These are phyloP conservation scores for Megalonaias nervosa DNA, from an alignment of 1,140 invertebrate species.

Conservation along the genomic window DNA sequence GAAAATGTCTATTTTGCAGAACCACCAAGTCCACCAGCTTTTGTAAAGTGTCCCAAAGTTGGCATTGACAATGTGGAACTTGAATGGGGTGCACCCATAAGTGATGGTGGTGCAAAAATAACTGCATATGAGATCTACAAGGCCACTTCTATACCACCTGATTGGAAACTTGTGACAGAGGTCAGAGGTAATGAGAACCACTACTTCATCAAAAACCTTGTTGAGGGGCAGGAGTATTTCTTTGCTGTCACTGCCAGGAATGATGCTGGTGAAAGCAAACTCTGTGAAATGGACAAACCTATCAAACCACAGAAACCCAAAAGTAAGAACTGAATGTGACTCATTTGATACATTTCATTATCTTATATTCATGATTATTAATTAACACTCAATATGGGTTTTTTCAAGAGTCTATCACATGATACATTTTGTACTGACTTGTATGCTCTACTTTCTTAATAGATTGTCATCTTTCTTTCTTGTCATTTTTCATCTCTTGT, in stretches of 20 bases:
- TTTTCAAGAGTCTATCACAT: too few species aligned
- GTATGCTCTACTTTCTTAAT: too few species aligned
- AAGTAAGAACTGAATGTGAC: constrained; percentile 35
- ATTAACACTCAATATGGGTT: too few species aligned
- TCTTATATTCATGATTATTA: too few species aligned
- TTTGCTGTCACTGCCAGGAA: constrained; percentile 96
- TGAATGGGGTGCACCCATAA: constrained; percentile 91
- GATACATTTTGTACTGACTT: too few species aligned
- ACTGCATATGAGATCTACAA: constrained; percentile 65
- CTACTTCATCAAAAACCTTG: constrained; percentile 86
- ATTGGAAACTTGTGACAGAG: constrained; percentile 67
- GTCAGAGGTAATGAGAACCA: constrained; percentile 85
- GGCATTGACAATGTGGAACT: constrained; percentile 94
- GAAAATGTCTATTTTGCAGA: constrained; percentile 79
- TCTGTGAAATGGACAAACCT: constrained; percentile 75
- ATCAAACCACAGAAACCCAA: constrained; percentile 77
- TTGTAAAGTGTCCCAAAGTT: constrained; percentile 87
- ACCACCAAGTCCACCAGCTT: constrained; percentile 77
- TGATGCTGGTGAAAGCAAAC: constrained; percentile 90
- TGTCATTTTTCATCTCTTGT: too few species aligned
- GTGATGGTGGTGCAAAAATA: constrained; percentile 94
- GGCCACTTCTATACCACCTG: constrained; percentile 57
- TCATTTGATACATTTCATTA: too few species aligned
- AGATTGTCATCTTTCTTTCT: too few species aligned
- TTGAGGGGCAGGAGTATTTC: constrained; percentile 89